Evolutionary conservation across 2,888 invertebrate genomes (phyloP).

Genomic region (Busseola fusca): DNA sequence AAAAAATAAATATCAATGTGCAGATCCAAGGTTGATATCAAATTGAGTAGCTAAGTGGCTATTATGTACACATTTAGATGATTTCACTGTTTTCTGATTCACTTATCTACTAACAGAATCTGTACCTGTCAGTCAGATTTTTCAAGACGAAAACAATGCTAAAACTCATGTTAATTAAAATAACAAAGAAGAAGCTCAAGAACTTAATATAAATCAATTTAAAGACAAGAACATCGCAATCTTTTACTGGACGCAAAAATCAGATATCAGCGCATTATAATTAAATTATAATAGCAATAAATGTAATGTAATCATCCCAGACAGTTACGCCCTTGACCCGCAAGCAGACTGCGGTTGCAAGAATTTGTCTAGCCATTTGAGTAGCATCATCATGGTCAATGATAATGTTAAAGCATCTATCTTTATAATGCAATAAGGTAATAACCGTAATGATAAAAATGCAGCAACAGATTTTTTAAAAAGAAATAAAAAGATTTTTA

Average conservation of each 20-base stretch:
- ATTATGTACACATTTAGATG: conserved; percentile 30
- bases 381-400: not conserved
- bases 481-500: not conserved
- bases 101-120: conserved; percentile 1
- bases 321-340: conserved; percentile 53
- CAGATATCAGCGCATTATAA: conserved; percentile 8
- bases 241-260: conserved; percentile 1
- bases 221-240: not conserved
- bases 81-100: conserved; percentile 29
- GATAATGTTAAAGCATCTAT: not conserved
- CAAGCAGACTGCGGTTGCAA: conserved; percentile 37
- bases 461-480: not conserved
- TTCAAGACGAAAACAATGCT: not conserved
- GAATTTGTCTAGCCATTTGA: conserved; percentile 8
- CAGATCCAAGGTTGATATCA: conserved; percentile 42
- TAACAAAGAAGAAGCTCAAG: not conserved
- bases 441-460: not conserved
- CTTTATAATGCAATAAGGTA: not conserved
- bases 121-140: not conserved
- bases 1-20: conserved; percentile 20
- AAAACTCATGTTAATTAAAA: not conserved
- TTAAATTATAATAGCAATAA: conserved; percentile 21
- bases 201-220: not conserved
- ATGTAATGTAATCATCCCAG: conserved; percentile 47
- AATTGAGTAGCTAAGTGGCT: conserved; percentile 38